Evolutionary conservation across 2,888 invertebrate genomes (phyloP).

Genomic region (Eledona agricola): DNA sequence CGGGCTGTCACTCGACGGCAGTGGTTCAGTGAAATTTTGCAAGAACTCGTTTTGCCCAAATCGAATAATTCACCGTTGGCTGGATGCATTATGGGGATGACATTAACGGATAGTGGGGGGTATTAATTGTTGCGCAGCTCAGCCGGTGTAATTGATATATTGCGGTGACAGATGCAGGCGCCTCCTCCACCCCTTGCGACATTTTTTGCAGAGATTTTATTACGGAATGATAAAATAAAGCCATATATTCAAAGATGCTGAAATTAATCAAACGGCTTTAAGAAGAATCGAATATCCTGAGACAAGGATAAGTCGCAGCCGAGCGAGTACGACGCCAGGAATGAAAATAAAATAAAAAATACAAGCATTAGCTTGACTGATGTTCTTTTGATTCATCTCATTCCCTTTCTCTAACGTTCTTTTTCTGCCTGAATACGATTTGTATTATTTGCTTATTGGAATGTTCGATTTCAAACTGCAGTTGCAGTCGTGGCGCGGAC

Average conservation of each 20-base stretch:
- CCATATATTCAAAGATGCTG: neutral
- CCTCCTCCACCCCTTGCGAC: slow-evolving; percentile 1
- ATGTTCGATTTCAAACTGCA: too few species aligned
- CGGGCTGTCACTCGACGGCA: slow-evolving; percentile 15
- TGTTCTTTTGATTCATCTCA: too few species aligned
- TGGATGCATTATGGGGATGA: slow-evolving; percentile 31
- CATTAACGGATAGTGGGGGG: slow-evolving; percentile 33
- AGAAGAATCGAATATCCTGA: too few species aligned
- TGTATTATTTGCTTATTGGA: too few species aligned
- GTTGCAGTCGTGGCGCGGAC: too few species aligned
- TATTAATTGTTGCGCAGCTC: slow-evolving; percentile 38
- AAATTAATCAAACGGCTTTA: too few species aligned
- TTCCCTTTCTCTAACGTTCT: too few species aligned
- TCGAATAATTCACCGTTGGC: slow-evolving; percentile 14
- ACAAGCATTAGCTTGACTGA: too few species aligned
- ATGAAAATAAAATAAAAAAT: too few species aligned
- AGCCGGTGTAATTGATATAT: slow-evolving; percentile 36
- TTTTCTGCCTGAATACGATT: too few species aligned
- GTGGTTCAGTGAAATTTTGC: slow-evolving; percentile 17
- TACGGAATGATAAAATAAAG: neutral
- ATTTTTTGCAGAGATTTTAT: neutral
- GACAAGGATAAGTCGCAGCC: too few species aligned
- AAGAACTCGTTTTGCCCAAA: neutral
- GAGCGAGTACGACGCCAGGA: too few species aligned
- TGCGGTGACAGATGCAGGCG: slow-evolving; percentile 33